Conservation (phyloP, 2,888 invertebrate species). For the Eutolmus rufibarbis region DNA sequence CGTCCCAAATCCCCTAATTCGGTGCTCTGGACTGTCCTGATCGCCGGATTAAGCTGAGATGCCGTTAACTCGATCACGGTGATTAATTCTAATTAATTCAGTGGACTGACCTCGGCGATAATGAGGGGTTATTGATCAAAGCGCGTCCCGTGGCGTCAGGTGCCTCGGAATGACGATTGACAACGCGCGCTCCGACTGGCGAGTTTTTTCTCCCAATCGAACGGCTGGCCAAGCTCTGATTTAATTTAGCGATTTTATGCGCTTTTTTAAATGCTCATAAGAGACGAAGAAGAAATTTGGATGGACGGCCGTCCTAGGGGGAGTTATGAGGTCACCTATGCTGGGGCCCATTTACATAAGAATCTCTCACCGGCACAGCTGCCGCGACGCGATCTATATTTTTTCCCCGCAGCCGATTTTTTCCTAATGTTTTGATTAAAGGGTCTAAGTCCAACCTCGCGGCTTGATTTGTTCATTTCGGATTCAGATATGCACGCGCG, state of each 20-base stretch:
- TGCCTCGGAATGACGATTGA: slow-evolving; percentile 27
- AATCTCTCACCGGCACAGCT: neutral
- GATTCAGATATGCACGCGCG: neutral
- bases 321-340: slow-evolving; percentile 10
- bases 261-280: slow-evolving; percentile 1
- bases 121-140: slow-evolving; percentile 39
- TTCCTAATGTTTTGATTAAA: slow-evolving; percentile 8
- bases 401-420: neutral
- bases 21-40: slow-evolving; percentile 4
- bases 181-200: neutral
- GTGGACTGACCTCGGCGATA: slow-evolving; percentile 34
- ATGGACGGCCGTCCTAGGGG: neutral
- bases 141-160: slow-evolving; percentile 36
- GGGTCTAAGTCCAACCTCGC: neutral
- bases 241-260: slow-evolving; percentile 34
- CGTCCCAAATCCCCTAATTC: neutral
- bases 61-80: slow-evolving; percentile 6
- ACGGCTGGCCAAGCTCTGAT: neutral
- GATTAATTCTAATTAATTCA: slow-evolving; percentile 42
- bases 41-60: neutral
- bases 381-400: neutral
- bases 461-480: slow-evolving; percentile 24
- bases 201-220: neutral
- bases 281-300: neutral
- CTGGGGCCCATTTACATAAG: slow-evolving; percentile 6